Conservation (phyloP, 2,113 vertebrate genomes). For the Phocoena phocoena region DNA sequence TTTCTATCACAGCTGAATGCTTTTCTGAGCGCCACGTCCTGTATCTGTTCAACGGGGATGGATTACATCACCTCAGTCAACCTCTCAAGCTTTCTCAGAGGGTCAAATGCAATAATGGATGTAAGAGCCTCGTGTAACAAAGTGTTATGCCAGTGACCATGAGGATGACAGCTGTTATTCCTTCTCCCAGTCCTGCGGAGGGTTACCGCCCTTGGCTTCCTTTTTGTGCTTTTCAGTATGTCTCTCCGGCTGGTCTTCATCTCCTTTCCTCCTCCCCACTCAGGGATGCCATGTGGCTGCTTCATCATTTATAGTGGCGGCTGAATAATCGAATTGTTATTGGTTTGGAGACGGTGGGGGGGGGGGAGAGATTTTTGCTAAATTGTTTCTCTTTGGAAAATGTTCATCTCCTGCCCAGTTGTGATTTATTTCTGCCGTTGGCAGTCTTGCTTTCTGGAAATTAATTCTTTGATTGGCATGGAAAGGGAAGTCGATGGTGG, state of each 20-base stretch:
- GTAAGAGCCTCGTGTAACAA: accelerated
- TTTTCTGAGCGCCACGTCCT: neutral
- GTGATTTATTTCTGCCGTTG: slow-evolving; percentile 75
- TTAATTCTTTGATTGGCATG: slow-evolving; percentile 52
- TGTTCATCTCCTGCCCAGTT: slow-evolving; percentile 54
- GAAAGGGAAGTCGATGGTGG: neutral
- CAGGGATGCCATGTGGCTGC: slow-evolving; percentile 5
- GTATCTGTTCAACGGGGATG: accelerated
- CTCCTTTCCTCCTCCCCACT: slow-evolving; percentile 58
- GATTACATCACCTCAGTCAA: neutral
- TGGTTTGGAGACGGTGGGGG: slow-evolving; percentile 50
- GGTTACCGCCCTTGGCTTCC: neutral
- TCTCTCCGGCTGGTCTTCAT: neutral
- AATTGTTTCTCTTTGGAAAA: slow-evolving; percentile 81
- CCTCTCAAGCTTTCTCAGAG: neutral
- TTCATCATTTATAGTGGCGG: slow-evolving; percentile 64
- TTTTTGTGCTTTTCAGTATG: neutral
- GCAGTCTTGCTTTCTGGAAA: slow-evolving; percentile 67
- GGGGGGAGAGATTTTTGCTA: slow-evolving; percentile 66
- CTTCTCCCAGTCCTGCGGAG: neutral
- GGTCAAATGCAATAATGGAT: neutral
- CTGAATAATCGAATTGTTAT: slow-evolving; percentile 79
- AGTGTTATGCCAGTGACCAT: neutral
- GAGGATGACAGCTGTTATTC: accelerated
- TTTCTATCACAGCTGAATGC: neutral